Base-by-base conservation (phyloP, 2,797 vertebrate genomes). In the Gila robusta region DNA sequence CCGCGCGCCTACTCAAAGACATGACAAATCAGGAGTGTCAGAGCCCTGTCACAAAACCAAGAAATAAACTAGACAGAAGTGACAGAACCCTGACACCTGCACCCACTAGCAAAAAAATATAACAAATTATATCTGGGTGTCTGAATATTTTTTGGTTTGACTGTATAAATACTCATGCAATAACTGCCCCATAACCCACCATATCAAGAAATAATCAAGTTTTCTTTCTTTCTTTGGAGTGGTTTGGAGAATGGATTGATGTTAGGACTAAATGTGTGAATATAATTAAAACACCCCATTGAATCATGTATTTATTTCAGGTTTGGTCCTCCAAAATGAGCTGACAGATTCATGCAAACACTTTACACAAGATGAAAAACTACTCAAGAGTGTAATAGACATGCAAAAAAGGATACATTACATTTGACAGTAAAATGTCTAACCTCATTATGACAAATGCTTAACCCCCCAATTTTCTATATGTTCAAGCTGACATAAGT, bases 351-450 rank as follows among this genome's bases (percentile, higher is more conserved):
- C 9, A 67, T 66, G 74, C 4, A 79, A 28, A 62, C 10, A 35
- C 16, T 32, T 11, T 14, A 67, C 26, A 69, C 19, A 21, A 10
- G 7, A n/a, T 59, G 69, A 21, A 72, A 37, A 69, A 54, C 19
- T 10, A 16, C 44, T 47, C 2, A 82, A 12, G 23, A 11, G 35
- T n/a, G 32, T 11, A 39, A 39, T 56, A 64, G n/a, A 47, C 81
- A 73, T 73, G 81, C 81, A 82, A 82, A 82, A 14, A 41, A 1
- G 4, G 35, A 64, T 17, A 3, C 1, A 77, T 11, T 56, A 8
- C 5, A 79, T 79, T 79, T 79, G 26, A 79, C 37, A 79, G 78
- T 79, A 47, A 79, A 79, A 79, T 79, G 0, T 19, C 39, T 66
- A 23, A 41, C 23, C 3, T 66, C 8, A 47, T 66, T 32, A 17